Evolutionary conservation across 2,888 invertebrate species (phyloP), one percentile per base, ranked within the genome.

Genomic region (Parelbella ahira): DNA sequence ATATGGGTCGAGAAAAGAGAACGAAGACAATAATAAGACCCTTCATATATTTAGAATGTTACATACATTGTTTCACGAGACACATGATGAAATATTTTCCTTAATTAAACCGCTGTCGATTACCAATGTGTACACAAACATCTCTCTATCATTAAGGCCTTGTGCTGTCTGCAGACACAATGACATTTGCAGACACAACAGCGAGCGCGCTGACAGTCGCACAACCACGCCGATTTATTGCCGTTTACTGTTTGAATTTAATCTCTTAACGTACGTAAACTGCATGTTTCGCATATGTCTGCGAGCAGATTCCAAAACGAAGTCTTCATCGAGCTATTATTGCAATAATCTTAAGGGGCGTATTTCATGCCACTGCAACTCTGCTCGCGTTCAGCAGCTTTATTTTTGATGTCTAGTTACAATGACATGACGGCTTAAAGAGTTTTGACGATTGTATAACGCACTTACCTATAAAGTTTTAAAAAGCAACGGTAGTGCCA

Each of bases 181-280:
- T 44, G 45, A 44, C 36, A 42, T 44, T 44, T 45, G 47, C 41
- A 52, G 42, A 47, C 44, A 28, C 37, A 43, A 44, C 42, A n/a
- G n/a, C n/a, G n/a, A 44, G 37, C 27, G 24, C 45, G 36, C 23
- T 44, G 47, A 50, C 50, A 48, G 48, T 50, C 45, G 37, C 47
- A 50, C 44, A 48, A 44, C 34, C 42, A 33, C 44, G 25, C 30
- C 42, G 25, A 45, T 37, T 44, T 39, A 37, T 34, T 44, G 27
- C 33, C 27, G 51, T 41, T 37, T 43, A 32, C 36, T 47, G 48
- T 42, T 18, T 12, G 34, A 34, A 34, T 18, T 42, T n/a, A n/a
- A 11, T 23, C 34, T 42, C 21, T 28, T 28, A 28, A 42, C 21
- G 28, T 42, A 15, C 3, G 34, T 28, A 42, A 42, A 21, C 23